Percentiles rank a stretch among this genome's conserved stretches.
These are phyloP conservation scores for Deilephila porcellus DNA, from an alignment of 2,888 invertebrate genomes.

Conservation along the genomic window DNA sequence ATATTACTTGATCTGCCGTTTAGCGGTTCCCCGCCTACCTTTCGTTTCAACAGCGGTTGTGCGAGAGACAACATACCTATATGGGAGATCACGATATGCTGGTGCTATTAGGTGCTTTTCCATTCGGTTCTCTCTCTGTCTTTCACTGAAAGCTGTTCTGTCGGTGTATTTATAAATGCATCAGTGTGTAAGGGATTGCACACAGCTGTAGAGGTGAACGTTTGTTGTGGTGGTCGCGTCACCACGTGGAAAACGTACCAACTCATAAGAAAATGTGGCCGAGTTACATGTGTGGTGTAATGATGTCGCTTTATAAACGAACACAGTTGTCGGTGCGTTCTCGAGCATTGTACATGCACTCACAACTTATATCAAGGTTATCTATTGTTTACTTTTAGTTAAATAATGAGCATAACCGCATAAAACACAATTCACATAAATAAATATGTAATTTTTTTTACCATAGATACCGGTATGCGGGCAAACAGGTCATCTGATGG, in stretches of 20 bases:
- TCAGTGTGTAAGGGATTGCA: slow-evolving; percentile 35
- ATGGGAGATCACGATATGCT: slow-evolving; percentile 46
- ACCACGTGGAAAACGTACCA: neutral
- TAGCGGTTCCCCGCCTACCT: slow-evolving; percentile 35
- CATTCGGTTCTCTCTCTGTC: slow-evolving; percentile 54
- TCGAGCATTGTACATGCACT: neutral
- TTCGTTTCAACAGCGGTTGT: slow-evolving; percentile 32
- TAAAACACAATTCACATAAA: no score
- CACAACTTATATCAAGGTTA: slow-evolving; percentile 4
- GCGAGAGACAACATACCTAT: slow-evolving; percentile 34
- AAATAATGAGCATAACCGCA: no score
- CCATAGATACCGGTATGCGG: no score
- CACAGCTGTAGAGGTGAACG: slow-evolving; percentile 25
- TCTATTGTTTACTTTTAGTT: neutral
- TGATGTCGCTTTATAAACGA: neutral
- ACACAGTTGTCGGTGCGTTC: neutral
- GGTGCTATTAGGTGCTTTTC: slow-evolving; percentile 43
- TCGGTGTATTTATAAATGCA: slow-evolving; percentile 34
- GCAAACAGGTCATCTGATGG: no score
- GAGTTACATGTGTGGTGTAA: neutral
- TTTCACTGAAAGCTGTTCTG: slow-evolving; percentile 42
- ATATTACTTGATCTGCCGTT: slow-evolving; percentile 35
- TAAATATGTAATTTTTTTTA: neutral
- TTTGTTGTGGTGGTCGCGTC: neutral
- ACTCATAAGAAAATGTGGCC: neutral